Base-by-base conservation (phyloP, 92 coral and sea anemone genomes). In the Actinernus sp. region DNA sequence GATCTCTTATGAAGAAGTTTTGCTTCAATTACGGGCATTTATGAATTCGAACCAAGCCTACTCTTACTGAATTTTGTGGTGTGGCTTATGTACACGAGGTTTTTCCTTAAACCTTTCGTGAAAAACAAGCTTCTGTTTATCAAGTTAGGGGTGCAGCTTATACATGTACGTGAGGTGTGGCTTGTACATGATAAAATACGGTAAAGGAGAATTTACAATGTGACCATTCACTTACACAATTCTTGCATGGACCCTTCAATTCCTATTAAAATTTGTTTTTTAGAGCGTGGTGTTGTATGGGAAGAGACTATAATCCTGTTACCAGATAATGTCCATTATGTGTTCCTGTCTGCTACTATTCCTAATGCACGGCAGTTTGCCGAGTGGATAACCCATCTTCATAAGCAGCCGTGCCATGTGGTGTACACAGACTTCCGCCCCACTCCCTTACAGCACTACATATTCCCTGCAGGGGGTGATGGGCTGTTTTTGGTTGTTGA, bases 251-350 rank as follows among this genome's bases (percentile, higher is more conserved):
- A n/a, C n/a, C n/a, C n/a, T n/a, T n/a, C n/a, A n/a, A n/a, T n/a
- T 34, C 8, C 41, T 14, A 6, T 34, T 14, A 34, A 34, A 6
- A 26, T 41, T 7, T 63, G 32, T 19, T 72, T 62, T 21, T 25
- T 49, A 94, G 98, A 94, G 73, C 90, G 98, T 38, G 98, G 98
- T 38, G 98, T 94, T 18, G 98, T 94, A 3, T 94, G 98, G 98
- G 98, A 94, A 61, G 98, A 94, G 41, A 94, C 98, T 13, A 94
- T 94, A 43, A 94, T 94, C 31, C 79, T 94, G 20, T 39, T 94
- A 30, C 98, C 98, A 30, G 98, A 94, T 63, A 94, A 94, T 83
- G 97, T 94, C 9, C 98, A 94, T 61, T 94, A 91, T 36, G 98
- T 94, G 33, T 94, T 94, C 71, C 71, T 94, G 51, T 94, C 98